Percentiles rank a stretch among this genome's conserved stretches.
Conservation (phyloP, 37 sponge, comb jelly and placozoan genomes). For the Cladorhizidae sp. region DNA sequence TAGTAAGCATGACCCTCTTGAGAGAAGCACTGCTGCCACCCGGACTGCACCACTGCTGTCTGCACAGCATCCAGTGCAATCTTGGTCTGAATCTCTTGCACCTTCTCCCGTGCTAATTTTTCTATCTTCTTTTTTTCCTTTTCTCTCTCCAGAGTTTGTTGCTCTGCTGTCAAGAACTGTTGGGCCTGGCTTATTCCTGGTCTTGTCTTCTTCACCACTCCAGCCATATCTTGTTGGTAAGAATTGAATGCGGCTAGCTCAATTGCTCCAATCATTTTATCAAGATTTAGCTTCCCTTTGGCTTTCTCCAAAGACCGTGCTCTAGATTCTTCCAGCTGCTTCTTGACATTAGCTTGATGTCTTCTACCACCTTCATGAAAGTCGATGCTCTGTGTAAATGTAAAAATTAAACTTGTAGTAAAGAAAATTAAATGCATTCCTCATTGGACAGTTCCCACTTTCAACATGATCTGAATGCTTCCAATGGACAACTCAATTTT, state of each 20-base stretch:
- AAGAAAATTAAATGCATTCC: not conserved
- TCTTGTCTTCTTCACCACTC: not conserved
- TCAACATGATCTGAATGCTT: too few species aligned
- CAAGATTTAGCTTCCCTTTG: conserved; percentile 39
- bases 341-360: conserved; percentile 79
- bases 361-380: conserved; percentile 83
- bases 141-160: not conserved
- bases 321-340: conserved; percentile 50
- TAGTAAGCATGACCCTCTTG: conserved; percentile 85
- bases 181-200: not conserved
- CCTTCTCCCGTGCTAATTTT: not conserved
- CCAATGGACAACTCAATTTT: too few species aligned
- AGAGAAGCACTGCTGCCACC: conserved; percentile 55
- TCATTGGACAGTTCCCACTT: not conserved
- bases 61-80: not conserved
- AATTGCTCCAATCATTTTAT: conserved; percentile 25
- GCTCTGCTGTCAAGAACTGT: conserved; percentile 9
- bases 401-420: not conserved
- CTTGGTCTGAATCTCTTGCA: conserved; percentile 12
- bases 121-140: conserved; percentile 6
- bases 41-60: conserved; percentile 1
- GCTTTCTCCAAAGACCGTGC: conserved; percentile 15
- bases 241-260: conserved; percentile 54
- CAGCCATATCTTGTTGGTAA: conserved; percentile 41
- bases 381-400: conserved; percentile 64